phyloP scores from a whole-genome alignment of 2,888 invertebrate genomes.

The Hololepta plana region DNA sequence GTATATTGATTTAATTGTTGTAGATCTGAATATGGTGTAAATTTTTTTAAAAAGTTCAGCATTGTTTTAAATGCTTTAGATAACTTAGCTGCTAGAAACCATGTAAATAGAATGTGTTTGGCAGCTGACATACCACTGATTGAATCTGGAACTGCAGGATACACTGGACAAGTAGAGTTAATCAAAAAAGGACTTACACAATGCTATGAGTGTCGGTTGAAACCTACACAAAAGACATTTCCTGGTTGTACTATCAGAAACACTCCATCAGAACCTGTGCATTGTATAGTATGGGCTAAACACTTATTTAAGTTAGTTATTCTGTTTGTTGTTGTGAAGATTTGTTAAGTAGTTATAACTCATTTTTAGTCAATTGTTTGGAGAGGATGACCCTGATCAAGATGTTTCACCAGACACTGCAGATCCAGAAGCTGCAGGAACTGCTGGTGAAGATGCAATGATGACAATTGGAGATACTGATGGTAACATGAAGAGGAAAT shows the following conservation, averaged over 20 bases:
- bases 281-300: conserved; percentile 99
- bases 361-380: conserved; percentile 74
- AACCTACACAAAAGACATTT: conserved; percentile 78
- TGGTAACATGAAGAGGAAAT: conserved; percentile 39
- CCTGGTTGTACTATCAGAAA: conserved; percentile 98
- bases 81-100: conserved; percentile 89
- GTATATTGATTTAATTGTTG: conserved; percentile 18
- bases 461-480: conserved; percentile 20
- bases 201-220: conserved; percentile 94
- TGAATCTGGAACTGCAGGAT: conserved; percentile 96
- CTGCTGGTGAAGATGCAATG: conserved; percentile 42
- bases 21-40: conserved; percentile 76
- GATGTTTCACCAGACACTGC: conserved; percentile 96
- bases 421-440: conserved; percentile 77
- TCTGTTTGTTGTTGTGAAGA: neutral
- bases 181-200: conserved; percentile 77
- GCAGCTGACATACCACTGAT: conserved; percentile 87
- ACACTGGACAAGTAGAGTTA: conserved; percentile 86
- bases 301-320: conserved; percentile 81
- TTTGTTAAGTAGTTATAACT: conserved; percentile 2
- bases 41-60: conserved; percentile 80
- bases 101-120: conserved; percentile 97
- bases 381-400: conserved; percentile 90
- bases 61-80: conserved; percentile 94
- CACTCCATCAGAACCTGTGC: conserved; percentile 96